phyloP scores from a whole-genome alignment of 2,888 invertebrate species.

The Amorpha juglandis region DNA sequence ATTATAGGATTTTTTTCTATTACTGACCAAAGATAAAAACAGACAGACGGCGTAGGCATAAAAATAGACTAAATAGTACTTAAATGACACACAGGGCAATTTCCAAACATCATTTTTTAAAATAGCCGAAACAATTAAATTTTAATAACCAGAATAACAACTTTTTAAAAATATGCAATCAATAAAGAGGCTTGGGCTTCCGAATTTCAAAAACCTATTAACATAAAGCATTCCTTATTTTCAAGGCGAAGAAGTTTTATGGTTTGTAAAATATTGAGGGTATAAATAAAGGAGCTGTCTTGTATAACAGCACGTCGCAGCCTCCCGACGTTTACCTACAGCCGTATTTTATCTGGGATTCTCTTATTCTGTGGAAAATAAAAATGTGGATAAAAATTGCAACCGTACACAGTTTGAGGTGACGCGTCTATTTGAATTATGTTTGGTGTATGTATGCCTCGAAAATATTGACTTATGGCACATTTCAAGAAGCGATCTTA shows the following conservation, averaged over 20 bases:
- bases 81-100: too few species aligned
- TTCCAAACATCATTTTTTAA: too few species aligned
- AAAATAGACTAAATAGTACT: too few species aligned
- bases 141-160: too few species aligned
- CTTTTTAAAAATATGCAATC: slow-evolving; percentile 36
- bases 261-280: slow-evolving; percentile 82
- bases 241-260: slow-evolving; percentile 77
- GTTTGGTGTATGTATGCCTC: too few species aligned
- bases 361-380: slow-evolving; percentile 69
- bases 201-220: slow-evolving; percentile 68
- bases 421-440: slow-evolving; percentile 29
- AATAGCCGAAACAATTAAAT: too few species aligned
- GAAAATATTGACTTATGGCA: neutral
- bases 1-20: too few species aligned
- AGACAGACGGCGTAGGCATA: too few species aligned
- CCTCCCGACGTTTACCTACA: slow-evolving; percentile 61
- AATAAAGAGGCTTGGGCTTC: slow-evolving; percentile 48
- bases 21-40: too few species aligned
- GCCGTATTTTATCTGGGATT: slow-evolving; percentile 79
- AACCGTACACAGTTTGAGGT: slow-evolving; percentile 55
- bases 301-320: slow-evolving; percentile 78
- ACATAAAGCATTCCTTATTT: slow-evolving; percentile 79
- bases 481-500: too few species aligned
- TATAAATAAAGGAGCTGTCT: slow-evolving; percentile 80
- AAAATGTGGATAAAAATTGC: slow-evolving; percentile 69